phyloP scores from a whole-genome alignment of 2,888 invertebrate genomes.

The Caenorhabditis panamensis region DNA sequence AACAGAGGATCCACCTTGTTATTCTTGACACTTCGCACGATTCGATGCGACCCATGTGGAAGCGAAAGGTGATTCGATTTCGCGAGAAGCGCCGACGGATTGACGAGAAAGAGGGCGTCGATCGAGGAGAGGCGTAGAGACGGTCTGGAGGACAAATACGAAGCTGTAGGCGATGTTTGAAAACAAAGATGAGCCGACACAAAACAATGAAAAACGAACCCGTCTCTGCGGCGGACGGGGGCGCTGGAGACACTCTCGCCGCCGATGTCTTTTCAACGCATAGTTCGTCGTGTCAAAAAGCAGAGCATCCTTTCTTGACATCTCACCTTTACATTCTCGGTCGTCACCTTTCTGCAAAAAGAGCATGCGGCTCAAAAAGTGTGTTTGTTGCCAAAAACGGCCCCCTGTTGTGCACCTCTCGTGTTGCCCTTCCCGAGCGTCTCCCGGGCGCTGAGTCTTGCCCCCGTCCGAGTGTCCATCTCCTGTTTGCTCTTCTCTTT shows the following conservation, averaged over 20 bases:
- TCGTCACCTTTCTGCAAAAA: slow-evolving; percentile 32
- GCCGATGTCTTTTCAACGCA: slow-evolving; percentile 45
- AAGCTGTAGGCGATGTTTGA: slow-evolving; percentile 49
- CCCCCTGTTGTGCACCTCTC: background rate
- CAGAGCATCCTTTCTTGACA: slow-evolving; percentile 20
- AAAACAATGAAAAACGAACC: slow-evolving; percentile 59
- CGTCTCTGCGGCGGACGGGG: slow-evolving; percentile 12
- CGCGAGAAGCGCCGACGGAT: slow-evolving; percentile 30
- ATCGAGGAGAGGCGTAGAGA: slow-evolving; percentile 15
- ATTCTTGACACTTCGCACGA: slow-evolving; percentile 58
- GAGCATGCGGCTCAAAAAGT: slow-evolving; percentile 46
- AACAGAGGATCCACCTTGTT: slow-evolving; percentile 16
- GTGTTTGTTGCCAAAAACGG: slow-evolving; percentile 55
- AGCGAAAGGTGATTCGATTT: slow-evolving; percentile 32
- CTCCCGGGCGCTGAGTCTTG: background rate
- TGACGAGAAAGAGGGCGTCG: slow-evolving; percentile 8
- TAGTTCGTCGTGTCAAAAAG: slow-evolving; percentile 56
- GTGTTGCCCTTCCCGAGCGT: background rate
- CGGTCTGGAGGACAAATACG: slow-evolving; percentile 56
- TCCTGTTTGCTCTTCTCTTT: slow-evolving; percentile 58
- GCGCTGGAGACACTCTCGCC: slow-evolving; percentile 22
- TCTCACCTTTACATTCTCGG: slow-evolving; percentile 18
- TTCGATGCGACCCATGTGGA: slow-evolving; percentile 26
- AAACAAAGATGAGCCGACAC: slow-evolving; percentile 57
- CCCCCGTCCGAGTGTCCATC: slow-evolving; percentile 38